These are phyloP conservation scores for Nymphalis io DNA, from an alignment of 1,140 invertebrate species.

Conservation along the genomic window DNA sequence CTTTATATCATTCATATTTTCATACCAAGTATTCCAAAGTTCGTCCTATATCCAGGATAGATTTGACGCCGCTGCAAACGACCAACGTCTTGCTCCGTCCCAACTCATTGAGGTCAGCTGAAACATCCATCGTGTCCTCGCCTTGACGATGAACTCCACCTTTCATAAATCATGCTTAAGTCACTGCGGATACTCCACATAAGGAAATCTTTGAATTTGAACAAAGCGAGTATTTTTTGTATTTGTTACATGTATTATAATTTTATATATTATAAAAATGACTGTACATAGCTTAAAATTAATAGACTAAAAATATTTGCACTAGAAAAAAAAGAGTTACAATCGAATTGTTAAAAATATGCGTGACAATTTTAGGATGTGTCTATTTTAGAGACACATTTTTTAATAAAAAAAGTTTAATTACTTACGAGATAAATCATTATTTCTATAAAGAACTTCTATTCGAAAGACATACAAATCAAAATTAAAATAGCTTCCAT, in stretches of 20 bases:
- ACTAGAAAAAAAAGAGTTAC: too few relatives aligned
- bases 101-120: constrained; percentile 96
- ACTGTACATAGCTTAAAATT: too few relatives aligned
- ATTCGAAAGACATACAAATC: too few relatives aligned
- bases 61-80: constrained; percentile 97
- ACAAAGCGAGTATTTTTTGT: neutral
- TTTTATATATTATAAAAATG: constrained; percentile 1
- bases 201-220: neutral
- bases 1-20: neutral
- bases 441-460: too few relatives aligned
- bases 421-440: too few relatives aligned
- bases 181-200: neutral
- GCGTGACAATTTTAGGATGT: too few relatives aligned
- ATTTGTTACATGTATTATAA: neutral
- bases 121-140: constrained; percentile 93
- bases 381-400: too few relatives aligned
- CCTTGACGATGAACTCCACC: constrained; percentile 97
- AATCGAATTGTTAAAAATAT: too few relatives aligned
- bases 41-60: constrained; percentile 96
- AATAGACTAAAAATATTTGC: too few relatives aligned
- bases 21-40: constrained; percentile 96
- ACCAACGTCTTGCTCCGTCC: constrained; percentile 93
- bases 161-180: constrained; percentile 52
- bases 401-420: too few relatives aligned
- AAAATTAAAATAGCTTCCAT: too few relatives aligned